These are phyloP conservation scores for Cantharis nigra DNA, from an alignment of 2,888 invertebrate species.

Conservation along the genomic window DNA sequence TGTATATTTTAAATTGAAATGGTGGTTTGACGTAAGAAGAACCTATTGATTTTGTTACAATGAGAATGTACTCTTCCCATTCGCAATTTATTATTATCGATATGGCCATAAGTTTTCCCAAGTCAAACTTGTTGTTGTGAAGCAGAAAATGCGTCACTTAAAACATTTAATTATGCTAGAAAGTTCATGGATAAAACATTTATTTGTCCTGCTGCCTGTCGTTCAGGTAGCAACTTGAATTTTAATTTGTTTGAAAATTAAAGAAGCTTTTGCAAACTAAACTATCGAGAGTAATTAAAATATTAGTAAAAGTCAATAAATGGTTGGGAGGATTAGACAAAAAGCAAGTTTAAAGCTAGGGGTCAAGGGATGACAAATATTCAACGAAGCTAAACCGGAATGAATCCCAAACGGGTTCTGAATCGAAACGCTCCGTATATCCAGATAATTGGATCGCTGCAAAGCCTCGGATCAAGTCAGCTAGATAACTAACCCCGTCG, in stretches of 20 bases:
- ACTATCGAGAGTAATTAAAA: background rate
- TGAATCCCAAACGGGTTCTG: slow-evolving; percentile 52
- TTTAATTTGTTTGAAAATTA: background rate
- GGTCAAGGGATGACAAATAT: slow-evolving; percentile 35
- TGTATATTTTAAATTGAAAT: slow-evolving; percentile 14
- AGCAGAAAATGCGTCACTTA: background rate
- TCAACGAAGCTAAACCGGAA: slow-evolving; percentile 39
- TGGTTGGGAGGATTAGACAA: slow-evolving; percentile 15
- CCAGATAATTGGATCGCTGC: slow-evolving; percentile 55
- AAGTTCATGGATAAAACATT: no score
- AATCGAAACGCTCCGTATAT: slow-evolving; percentile 56
- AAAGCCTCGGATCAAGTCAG: slow-evolving; percentile 55
- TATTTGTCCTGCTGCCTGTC: no score
- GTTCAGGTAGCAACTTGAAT: background rate
- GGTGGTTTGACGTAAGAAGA: slow-evolving; percentile 6
- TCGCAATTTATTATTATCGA: background rate
- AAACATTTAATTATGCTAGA: background rate
- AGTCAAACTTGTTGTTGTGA: background rate
- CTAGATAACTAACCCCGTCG: slow-evolving; percentile 54
- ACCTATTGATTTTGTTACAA: slow-evolving; percentile 11
- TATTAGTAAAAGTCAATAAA: slow-evolving; percentile 10
- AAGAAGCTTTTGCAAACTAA: background rate
- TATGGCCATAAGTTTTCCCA: background rate
- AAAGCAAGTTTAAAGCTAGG: slow-evolving; percentile 24
- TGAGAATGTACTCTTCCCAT: background rate